These are phyloP conservation scores for Alloplasta piceator DNA, from an alignment of 2,888 invertebrate species.

Conservation along the genomic window DNA sequence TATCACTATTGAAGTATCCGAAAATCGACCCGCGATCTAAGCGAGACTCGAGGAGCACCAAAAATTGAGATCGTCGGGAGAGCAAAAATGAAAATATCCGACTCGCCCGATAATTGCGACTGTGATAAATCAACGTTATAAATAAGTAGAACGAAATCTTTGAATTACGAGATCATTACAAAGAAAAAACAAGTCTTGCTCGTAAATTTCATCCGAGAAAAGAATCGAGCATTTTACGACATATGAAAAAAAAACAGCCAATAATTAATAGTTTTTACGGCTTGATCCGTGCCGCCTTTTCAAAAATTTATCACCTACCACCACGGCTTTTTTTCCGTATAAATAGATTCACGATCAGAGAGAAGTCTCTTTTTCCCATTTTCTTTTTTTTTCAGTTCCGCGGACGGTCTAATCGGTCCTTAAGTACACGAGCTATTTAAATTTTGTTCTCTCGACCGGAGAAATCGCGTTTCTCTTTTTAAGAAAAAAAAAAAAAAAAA, in stretches of 20 bases:
- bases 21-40: constrained; percentile 64
- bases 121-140: constrained; percentile 2
- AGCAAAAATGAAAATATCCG: constrained; percentile 13
- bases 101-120: constrained; percentile 15
- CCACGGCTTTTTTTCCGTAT: constrained; percentile 13
- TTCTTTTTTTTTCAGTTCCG: constrained; percentile 51
- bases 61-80: constrained; percentile 35
- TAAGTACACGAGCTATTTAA: constrained; percentile 71
- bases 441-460: constrained; percentile 15
- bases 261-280: background rate
- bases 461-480: constrained; percentile 7
- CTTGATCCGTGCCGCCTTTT: constrained; percentile 23
- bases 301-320: constrained; percentile 4
- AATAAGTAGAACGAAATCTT: constrained; percentile 38
- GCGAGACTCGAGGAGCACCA: constrained; percentile 59
- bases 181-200: constrained; percentile 26
- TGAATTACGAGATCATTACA: constrained; percentile 61
- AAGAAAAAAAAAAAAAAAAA: no score
- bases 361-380: constrained; percentile 47
- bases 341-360: constrained; percentile 58
- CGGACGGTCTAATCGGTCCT: constrained; percentile 61
- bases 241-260: background rate
- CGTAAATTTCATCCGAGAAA: constrained; percentile 13
- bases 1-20: constrained; percentile 21
- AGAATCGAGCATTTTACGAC: constrained; percentile 36